phyloP scores from a whole-genome alignment of 2,797 vertebrate genomes.

The Sebastes taczanowskii region DNA sequence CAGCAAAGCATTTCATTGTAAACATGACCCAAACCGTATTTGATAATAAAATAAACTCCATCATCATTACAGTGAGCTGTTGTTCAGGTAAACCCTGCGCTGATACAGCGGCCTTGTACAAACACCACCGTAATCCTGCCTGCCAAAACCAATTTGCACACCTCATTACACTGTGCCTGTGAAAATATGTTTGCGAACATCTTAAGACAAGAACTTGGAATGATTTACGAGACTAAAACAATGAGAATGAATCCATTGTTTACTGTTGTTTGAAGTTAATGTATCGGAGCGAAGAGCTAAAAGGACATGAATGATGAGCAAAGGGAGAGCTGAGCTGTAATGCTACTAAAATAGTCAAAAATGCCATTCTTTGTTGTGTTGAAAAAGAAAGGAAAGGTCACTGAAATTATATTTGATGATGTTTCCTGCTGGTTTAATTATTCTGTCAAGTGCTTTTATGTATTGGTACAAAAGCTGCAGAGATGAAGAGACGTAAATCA shows the following conservation, averaged over 20 bases:
- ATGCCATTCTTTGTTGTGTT: neutral
- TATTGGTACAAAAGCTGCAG: neutral
- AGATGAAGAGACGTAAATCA: neutral
- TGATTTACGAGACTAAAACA: constrained; percentile 64
- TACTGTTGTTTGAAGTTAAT: constrained; percentile 49
- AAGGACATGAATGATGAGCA: constrained; percentile 56
- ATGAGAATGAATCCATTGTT: constrained; percentile 50
- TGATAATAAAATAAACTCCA: constrained; percentile 17
- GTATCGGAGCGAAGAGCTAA: constrained; percentile 36
- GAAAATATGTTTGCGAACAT: constrained; percentile 48
- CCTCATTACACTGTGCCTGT: constrained; percentile 51
- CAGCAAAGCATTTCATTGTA: neutral
- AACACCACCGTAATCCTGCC: constrained; percentile 37
- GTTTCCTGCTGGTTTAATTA: neutral
- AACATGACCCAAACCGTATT: neutral
- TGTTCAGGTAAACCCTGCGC: constrained; percentile 37
- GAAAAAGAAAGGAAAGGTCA: neutral
- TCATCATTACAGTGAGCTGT: constrained; percentile 31
- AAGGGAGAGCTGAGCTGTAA: constrained; percentile 1
- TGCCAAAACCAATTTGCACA: constrained; percentile 64
- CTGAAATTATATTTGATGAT: neutral
- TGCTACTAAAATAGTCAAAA: constrained; percentile 3
- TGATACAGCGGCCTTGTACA: constrained; percentile 27
- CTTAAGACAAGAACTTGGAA: constrained; percentile 49
- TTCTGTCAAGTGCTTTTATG: neutral